Evolutionary conservation across 2,797 vertebrate species (phyloP).

Genomic region (Microctenopoma lineatum): DNA sequence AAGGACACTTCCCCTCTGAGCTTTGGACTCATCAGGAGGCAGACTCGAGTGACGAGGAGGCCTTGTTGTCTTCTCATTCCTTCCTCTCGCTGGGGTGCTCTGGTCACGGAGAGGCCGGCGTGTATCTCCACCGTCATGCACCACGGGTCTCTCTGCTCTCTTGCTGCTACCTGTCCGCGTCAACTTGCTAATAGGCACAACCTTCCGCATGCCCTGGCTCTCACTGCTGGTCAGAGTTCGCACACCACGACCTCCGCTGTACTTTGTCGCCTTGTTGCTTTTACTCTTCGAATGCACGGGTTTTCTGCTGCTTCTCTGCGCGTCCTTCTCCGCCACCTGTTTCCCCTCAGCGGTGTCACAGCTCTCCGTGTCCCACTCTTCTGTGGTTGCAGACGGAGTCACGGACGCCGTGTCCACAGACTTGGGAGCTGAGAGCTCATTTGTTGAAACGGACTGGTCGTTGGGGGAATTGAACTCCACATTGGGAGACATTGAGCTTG

Average conservation of each 20-base stretch:
- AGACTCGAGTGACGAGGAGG: conserved; percentile 84
- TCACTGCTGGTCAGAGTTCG: conserved; percentile 88
- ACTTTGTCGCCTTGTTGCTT: conserved; percentile 53
- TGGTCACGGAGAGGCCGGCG: conserved; percentile 83
- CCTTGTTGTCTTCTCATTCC: conserved; percentile 80
- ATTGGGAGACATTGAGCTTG: conserved; percentile 79
- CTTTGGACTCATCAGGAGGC: conserved; percentile 86
- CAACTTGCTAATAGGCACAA: conserved; percentile 90
- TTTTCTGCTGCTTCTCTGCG: conserved; percentile 69
- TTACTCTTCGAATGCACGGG: conserved; percentile 63
- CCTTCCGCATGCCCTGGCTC: conserved; percentile 91
- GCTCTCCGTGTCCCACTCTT: conserved; percentile 81
- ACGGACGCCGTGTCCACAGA: conserved; percentile 49
- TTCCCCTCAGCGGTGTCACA: conserved; percentile 74
- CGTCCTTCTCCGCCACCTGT: conserved; percentile 71
- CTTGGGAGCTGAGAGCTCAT: conserved; percentile 60
- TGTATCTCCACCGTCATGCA: conserved; percentile 75
- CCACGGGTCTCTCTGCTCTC: conserved; percentile 73
- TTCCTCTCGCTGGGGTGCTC: conserved; percentile 84
- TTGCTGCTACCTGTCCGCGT: conserved; percentile 78
- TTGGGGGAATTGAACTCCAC: conserved; percentile 75
- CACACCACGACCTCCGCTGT: conserved; percentile 56
- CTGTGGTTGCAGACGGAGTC: conserved; percentile 58
- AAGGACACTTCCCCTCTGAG: conserved; percentile 76
- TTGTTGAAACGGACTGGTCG: conserved; percentile 67